Evolutionary conservation across 2,113 vertebrate species (phyloP), one percentile per base, ranked within the genome.

Genomic region (Bos javanicus): DNA sequence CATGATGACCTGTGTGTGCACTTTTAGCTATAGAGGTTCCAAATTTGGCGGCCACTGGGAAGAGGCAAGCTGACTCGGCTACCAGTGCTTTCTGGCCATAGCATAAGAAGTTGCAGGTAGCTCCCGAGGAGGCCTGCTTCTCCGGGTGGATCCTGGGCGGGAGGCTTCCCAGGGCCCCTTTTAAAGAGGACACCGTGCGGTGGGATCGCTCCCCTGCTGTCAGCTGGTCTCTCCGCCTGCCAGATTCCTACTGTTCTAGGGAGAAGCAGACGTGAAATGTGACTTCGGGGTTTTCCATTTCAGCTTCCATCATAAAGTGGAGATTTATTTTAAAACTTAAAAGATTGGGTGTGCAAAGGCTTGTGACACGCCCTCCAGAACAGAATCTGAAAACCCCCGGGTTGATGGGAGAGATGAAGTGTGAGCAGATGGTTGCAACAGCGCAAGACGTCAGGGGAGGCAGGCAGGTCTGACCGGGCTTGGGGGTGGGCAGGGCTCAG

Each of bases 371-470:
- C 82, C 57, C 25, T 85, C 28, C 33, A 39, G 81, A 39, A 80
- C 1, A 10, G 62, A 83, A 15, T 36, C 84, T 33, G 83, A 11
- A 64, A 83, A 62, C 12, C 30, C 48, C 21, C 0, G 6, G 28
- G 80, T 30, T 5, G 30, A n/a, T 2, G 30, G 74, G 26, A 25
- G 9, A 19, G 46, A 5, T 7, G 50, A 25, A 26, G 43, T 3
- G 1, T 4, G 14, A 15, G 36, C 54, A 25, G 76, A 30, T 5
- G 0, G 10, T 6, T 16, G 26, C 54, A 6, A 6, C 2, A 23
- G 7, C 6, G 0, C 0, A 10, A n/a, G 82, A 10, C 0, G 23
- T 50, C 74, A 4, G 11, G 0, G 1, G 54, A 33, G 43, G 6
- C 25, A 7, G 82, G 82, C 84, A 43, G 71, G 26, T 52, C 25